These are phyloP conservation scores for Tiaroga cobitis DNA, from an alignment of 2,797 vertebrate species.

Conservation along the genomic window DNA sequence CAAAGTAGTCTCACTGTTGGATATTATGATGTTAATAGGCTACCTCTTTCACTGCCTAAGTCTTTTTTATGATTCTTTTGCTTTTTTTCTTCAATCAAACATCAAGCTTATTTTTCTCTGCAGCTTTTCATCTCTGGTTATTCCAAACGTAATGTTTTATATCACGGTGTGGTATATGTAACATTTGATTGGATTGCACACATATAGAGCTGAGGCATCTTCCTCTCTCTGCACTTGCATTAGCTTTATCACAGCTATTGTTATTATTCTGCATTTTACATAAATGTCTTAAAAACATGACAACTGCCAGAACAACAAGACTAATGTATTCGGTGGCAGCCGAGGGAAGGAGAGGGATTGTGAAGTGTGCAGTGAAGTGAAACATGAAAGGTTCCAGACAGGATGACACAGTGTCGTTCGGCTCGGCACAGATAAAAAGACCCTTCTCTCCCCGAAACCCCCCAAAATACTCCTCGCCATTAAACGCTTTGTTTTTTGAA, in stretches of 20 bases:
- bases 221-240: slow-evolving; percentile 38
- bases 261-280: slow-evolving; percentile 61
- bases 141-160: not conserved
- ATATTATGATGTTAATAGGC: slow-evolving; percentile 11
- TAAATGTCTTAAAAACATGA: slow-evolving; percentile 68
- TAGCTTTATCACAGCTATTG: slow-evolving; percentile 54
- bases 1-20: not conserved
- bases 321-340: slow-evolving; percentile 72
- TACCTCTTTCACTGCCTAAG: not conserved
- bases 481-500: slow-evolving; percentile 55
- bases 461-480: slow-evolving; percentile 56
- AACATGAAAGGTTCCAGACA: slow-evolving; percentile 71
- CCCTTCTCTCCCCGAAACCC: slow-evolving; percentile 58
- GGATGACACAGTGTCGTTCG: slow-evolving; percentile 76
- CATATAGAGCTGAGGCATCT: not conserved
- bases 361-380: slow-evolving; percentile 75
- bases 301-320: slow-evolving; percentile 79
- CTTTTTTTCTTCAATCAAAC: not conserved
- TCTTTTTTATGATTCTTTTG: not conserved
- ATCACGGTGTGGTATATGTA: not conserved
- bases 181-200: not conserved
- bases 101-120: not conserved
- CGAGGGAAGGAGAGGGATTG: slow-evolving; percentile 67
- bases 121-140: not conserved
- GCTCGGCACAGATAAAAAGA: slow-evolving; percentile 69